Conservation (phyloP, 2,888 invertebrate genomes). For the Athripsodes cinereus region DNA sequence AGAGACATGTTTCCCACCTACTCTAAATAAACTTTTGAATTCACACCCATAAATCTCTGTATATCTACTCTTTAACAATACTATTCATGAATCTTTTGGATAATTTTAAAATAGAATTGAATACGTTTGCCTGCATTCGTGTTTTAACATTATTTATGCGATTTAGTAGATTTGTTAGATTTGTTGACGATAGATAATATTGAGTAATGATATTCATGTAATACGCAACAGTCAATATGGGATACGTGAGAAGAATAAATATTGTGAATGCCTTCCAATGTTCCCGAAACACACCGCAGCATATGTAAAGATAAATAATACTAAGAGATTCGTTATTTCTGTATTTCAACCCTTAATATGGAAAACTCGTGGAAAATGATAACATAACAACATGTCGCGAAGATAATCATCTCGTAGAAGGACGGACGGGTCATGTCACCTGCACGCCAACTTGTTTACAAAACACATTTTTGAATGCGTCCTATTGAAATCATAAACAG, state of each 20-base stretch:
- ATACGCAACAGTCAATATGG: neutral
- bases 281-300: neutral
- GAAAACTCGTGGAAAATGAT: neutral
- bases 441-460: constrained; percentile 6
- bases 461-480: neutral
- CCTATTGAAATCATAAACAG: neutral
- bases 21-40: neutral
- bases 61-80: too few species aligned
- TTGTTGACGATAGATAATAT: too few species aligned
- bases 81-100: too few species aligned
- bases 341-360: neutral
- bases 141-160: too few species aligned
- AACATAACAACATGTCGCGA: neutral
- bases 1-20: neutral
- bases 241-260: neutral
- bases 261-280: neutral
- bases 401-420: neutral
- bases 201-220: too few species aligned
- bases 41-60: too few species aligned
- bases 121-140: too few species aligned
- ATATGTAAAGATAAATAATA: neutral
- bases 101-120: too few species aligned
- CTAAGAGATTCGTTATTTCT: neutral
- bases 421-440: constrained; percentile 8
- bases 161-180: too few species aligned